Conservation (phyloP, 2,888 invertebrate genomes). For the Amiota communis region DNA sequence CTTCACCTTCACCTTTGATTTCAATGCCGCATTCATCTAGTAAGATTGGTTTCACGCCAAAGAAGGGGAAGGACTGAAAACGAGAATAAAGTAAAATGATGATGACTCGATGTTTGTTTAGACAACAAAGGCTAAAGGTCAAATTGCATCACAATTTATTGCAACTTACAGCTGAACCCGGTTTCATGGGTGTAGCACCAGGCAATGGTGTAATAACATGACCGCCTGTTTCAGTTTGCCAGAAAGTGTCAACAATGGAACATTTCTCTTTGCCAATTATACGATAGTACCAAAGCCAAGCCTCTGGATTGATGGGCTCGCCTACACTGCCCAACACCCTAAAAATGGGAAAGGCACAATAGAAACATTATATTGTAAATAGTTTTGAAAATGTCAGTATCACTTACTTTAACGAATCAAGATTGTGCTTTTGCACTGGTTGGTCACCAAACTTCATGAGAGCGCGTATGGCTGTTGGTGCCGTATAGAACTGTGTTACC, state of each 20-base stretch:
- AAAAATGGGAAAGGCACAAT: conserved; percentile 68
- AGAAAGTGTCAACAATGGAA: conserved; percentile 98
- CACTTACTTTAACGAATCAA: conserved; percentile 69
- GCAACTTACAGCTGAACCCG: conserved; percentile 92
- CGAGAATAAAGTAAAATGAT: neutral
- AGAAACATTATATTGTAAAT: neutral
- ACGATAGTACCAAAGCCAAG: conserved; percentile 96
- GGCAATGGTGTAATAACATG: conserved; percentile 97
- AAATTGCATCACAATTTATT: neutral
- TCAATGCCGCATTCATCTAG: conserved; percentile 90
- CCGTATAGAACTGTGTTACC: conserved; percentile 97
- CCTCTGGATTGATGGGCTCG: conserved; percentile 98
- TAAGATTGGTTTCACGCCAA: conserved; percentile 92
- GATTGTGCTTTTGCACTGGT: conserved; percentile 81
- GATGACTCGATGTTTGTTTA: neutral
- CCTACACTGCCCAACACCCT: conserved; percentile 97
- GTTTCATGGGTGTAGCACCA: conserved; percentile 97
- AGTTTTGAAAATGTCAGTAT: neutral
- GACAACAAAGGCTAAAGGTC: neutral
- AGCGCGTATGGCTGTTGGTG: conserved; percentile 97
- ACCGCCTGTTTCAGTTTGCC: conserved; percentile 99
- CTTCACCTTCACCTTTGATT: conserved; percentile 91
- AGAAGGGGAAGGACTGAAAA: conserved; percentile 92
- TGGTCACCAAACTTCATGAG: conserved; percentile 96
- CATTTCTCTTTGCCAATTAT: conserved; percentile 86